phyloP scores from a whole-genome alignment of 2,797 vertebrate genomes.

The Peromyscus melanophrys region DNA sequence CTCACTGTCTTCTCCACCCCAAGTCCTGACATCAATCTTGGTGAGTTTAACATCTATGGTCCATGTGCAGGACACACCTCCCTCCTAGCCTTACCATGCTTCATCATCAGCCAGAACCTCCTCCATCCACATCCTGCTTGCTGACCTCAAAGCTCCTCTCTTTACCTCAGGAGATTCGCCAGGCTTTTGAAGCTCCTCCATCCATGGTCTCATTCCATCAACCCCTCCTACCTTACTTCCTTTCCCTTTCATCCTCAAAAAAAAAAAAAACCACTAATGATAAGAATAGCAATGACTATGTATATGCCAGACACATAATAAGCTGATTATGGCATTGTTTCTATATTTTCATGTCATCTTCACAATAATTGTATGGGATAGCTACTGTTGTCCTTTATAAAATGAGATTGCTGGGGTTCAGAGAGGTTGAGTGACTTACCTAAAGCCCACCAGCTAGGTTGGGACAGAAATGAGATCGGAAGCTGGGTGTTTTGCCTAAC shows the following conservation, averaged over 20 bases:
- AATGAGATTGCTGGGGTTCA: constrained; percentile 45
- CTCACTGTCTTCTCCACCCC: constrained; percentile 83
- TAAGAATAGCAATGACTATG: constrained; percentile 36
- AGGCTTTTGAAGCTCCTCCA: constrained; percentile 56
- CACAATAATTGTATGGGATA: constrained; percentile 56
- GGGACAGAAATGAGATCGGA: constrained; percentile 11
- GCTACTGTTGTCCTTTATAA: neutral
- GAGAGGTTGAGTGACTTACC: constrained; percentile 63
- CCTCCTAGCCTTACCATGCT: constrained; percentile 63
- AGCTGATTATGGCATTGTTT: constrained; percentile 2
- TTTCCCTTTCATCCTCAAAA: constrained; percentile 56
- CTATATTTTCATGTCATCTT: constrained; percentile 32
- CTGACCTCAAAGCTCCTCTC: constrained; percentile 49
- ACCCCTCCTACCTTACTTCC: neutral
- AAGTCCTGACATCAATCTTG: constrained; percentile 84
- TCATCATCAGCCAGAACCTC: constrained; percentile 47
- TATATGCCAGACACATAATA: constrained; percentile 57
- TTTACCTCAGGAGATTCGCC: constrained; percentile 32
- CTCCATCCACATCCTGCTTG: constrained; percentile 15
- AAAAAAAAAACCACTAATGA: neutral
- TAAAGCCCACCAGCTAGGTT: constrained; percentile 52
- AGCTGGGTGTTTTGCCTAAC: constrained; percentile 26
- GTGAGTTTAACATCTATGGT: constrained; percentile 81
- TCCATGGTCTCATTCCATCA: constrained; percentile 26
- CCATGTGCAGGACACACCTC: constrained; percentile 77